Evolutionary conservation across 2,113 vertebrate species (phyloP), one percentile per base, ranked within the genome.

Genomic region (Lontra canadensis): DNA sequence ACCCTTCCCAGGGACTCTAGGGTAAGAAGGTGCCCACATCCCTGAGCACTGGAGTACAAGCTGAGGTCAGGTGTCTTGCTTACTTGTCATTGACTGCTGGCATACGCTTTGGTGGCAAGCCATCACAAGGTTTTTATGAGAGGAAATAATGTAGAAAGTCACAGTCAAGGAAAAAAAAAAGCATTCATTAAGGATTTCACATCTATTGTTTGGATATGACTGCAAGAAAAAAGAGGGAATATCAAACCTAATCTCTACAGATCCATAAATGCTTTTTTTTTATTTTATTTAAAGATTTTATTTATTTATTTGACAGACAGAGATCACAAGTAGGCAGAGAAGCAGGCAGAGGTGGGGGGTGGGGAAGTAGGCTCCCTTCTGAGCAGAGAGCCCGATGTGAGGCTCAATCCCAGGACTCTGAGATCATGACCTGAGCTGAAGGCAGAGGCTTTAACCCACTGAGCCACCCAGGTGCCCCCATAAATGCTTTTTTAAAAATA

Each of bases 1-100:
- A 55, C 20, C 12, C 3, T 59, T 49, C 49, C 63, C 0, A 0
- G 18, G 14, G 8, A 81, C 23, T 47, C 5, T 6, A 4, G 34
- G 44, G 7, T 18, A 44, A 26, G 36, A 42, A 1, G 67, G 26
- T 42, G 26, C 1, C 20, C 26, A 13, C 8, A 57, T 1, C 23
- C 14, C 25, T 49, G 4, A 42, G 11, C 17, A 3, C 1, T 36
- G 57, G 4, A 26, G 26, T 7, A 47, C 25, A 10, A 36, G 21
- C n/a, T 2, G 42, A 78, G 23, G 15, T 13, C 79, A 47, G 20
- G 1, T 73, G 44, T 69, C n/a, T 88, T 18, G 44, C 73, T 34
- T 82, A 44, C 74, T 63, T 79, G 25, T 57, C 67, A 44, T n/a
- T 79, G 81, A 78, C 17, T 34, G 31, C 47, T 14, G 12, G n/a